Evolutionary conservation across 2,113 vertebrate species (phyloP).

Genomic region (Hucho hucho): DNA sequence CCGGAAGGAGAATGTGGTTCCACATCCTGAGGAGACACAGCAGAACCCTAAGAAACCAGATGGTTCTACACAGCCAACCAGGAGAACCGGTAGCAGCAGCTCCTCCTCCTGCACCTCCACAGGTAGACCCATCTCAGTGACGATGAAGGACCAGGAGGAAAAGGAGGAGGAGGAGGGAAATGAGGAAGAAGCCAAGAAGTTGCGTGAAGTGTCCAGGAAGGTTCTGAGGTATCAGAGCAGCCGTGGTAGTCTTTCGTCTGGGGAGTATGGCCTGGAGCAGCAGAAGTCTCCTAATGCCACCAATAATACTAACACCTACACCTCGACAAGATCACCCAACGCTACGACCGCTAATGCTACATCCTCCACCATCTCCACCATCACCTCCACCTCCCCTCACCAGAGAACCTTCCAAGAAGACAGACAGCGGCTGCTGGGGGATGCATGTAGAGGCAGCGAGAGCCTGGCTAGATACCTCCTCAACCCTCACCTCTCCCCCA

Average conservation of each 20-base stretch:
- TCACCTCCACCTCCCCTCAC: conserved; percentile 11
- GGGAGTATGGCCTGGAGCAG: conserved; percentile 53
- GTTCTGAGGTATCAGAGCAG: conserved; percentile 43
- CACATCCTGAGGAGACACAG: conserved; percentile 13
- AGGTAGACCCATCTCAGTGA: conserved; percentile 15
- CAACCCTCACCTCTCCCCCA: conserved; percentile 17
- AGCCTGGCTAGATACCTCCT: conserved; percentile 44
- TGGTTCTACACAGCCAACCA: not conserved
- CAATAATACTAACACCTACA: no score
- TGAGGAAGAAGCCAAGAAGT: conserved; percentile 35
- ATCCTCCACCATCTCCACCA: not conserved
- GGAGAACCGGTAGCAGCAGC: conserved; percentile 1
- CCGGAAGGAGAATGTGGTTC: not conserved
- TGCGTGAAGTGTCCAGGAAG: conserved; percentile 41
- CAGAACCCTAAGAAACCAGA: conserved; percentile 5
- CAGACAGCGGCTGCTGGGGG: conserved; percentile 25
- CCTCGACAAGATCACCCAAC: no score
- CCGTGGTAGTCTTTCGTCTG: conserved; percentile 49
- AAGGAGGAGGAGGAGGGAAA: conserved; percentile 6
- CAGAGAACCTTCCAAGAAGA: conserved; percentile 59
- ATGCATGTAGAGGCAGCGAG: conserved; percentile 45
- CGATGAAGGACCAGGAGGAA: not conserved
- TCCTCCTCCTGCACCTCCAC: conserved; percentile 11
- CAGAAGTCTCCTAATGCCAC: conserved; percentile 42
- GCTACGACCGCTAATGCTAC: no score